phyloP scores from a whole-genome alignment of 1,140 invertebrate genomes.

The Steinernema khuongi region DNA sequence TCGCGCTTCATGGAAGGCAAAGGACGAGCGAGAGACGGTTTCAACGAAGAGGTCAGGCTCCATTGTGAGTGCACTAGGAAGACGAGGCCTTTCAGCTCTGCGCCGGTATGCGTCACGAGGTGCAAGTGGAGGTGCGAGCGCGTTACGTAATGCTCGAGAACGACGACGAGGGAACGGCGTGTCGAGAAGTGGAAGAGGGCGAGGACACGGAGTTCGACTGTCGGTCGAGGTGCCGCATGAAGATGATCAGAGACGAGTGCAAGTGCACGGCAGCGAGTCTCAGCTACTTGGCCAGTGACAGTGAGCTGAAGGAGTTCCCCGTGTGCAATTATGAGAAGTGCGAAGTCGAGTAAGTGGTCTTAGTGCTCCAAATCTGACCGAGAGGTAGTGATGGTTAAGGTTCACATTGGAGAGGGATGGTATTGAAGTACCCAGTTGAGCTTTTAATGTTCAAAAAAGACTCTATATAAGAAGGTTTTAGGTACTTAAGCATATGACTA shows the following conservation, averaged over 20 bases:
- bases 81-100: constrained; percentile 45
- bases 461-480: no score
- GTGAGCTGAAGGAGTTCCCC: constrained; percentile 45
- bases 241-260: constrained; percentile 51
- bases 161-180: constrained; percentile 56
- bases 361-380: no score
- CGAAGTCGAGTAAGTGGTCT: constrained; percentile 40
- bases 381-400: no score
- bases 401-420: no score
- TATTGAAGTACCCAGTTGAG: no score
- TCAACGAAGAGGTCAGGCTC: constrained; percentile 50
- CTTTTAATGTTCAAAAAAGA: no score
- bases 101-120: constrained; percentile 49
- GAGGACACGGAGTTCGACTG: constrained; percentile 55
- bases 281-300: constrained; percentile 33
- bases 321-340: constrained; percentile 49
- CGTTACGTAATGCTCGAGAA: constrained; percentile 55
- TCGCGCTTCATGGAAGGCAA: constrained; percentile 57
- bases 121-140: constrained; percentile 54
- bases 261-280: constrained; percentile 51
- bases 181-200: constrained; percentile 46
- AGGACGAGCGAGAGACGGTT: constrained; percentile 52
- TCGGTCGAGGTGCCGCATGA: constrained; percentile 51
- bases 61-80: neutral
- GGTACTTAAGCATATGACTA: no score